Percentiles rank a stretch among this genome's conserved stretches.
Evolutionary conservation across 2,888 invertebrate species (phyloP).

Genomic region (Trimorus sp.): DNA sequence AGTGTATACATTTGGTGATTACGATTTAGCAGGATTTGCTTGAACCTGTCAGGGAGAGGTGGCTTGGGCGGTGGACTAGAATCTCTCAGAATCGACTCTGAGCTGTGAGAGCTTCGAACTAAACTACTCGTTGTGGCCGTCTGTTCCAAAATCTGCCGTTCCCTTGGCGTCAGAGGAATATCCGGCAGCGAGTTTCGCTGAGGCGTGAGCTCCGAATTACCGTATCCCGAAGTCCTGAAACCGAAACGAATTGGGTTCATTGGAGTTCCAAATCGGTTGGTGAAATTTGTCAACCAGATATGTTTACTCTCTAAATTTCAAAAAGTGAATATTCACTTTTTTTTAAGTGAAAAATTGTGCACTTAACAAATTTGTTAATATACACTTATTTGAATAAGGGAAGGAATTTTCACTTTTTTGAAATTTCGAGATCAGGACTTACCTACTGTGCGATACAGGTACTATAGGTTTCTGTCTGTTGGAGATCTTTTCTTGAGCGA

Average conservation of each 20-base stretch:
- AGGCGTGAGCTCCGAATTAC: conserved; percentile 77
- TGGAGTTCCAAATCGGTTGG: too few species aligned
- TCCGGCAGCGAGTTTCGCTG: conserved; percentile 89
- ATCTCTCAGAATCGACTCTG: conserved; percentile 89
- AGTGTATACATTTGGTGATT: conserved; percentile 26
- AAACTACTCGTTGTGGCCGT: conserved; percentile 83
- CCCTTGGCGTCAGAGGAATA: conserved; percentile 91
- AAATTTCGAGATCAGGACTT: too few species aligned
- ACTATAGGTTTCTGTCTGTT: conserved; percentile 82
- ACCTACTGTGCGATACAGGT: conserved; percentile 78
- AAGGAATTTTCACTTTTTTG: too few species aligned
- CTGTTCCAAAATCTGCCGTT: conserved; percentile 86
- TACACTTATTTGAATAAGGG: too few species aligned
- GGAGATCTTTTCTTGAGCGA: conserved; percentile 92
- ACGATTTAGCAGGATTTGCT: conserved; percentile 20
- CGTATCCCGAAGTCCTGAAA: conserved; percentile 78
- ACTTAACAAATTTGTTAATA: too few species aligned
- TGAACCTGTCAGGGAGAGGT: conserved; percentile 90
- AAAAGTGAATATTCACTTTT: too few species aligned
- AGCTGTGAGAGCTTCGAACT: conserved; percentile 90
- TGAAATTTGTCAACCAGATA: neutral
- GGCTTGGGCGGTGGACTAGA: conserved; percentile 92
- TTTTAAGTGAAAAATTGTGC: too few species aligned
- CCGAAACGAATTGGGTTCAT: neutral
- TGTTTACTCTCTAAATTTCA: too few species aligned